Conservation (phyloP, 2,113 vertebrate species). For the Gorilla gorilla region DNA sequence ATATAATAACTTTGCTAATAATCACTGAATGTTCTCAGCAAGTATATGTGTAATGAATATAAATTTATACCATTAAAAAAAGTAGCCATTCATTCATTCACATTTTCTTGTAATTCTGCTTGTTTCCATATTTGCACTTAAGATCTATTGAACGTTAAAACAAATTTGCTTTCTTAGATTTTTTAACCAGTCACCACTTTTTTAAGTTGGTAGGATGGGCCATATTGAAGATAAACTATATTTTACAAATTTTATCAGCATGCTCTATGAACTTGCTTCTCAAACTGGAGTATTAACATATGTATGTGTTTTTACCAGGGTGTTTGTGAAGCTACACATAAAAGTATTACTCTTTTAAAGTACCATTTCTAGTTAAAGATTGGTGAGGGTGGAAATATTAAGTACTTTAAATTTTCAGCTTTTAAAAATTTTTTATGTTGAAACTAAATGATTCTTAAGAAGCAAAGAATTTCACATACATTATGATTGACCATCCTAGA, state of each 20-base stretch:
- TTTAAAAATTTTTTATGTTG: neutral
- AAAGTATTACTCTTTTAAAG: neutral
- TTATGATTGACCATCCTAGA: neutral
- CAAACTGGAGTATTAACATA: neutral
- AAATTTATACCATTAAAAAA: neutral
- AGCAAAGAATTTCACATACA: neutral
- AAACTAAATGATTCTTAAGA: slow-evolving; percentile 9
- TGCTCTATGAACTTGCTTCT: slow-evolving; percentile 19
- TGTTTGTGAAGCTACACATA: neutral
- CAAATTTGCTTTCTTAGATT: neutral
- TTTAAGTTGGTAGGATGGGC: neutral
- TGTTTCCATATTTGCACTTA: slow-evolving; percentile 1
- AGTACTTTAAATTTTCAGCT: neutral
- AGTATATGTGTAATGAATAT: neutral
- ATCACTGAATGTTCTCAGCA: neutral
- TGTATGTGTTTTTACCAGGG: neutral
- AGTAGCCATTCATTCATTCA: neutral
- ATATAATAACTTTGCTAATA: neutral
- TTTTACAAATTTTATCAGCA: slow-evolving; percentile 15
- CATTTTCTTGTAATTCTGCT: neutral
- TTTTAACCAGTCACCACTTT: neutral
- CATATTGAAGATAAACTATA: neutral
- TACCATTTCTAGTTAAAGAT: neutral
- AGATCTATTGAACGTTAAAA: neutral
- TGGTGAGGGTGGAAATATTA: neutral